Evolutionary conservation across 1,140 invertebrate species (phyloP), one percentile per base, ranked within the genome.

Genomic region (Zaprionus tsacasi): DNA sequence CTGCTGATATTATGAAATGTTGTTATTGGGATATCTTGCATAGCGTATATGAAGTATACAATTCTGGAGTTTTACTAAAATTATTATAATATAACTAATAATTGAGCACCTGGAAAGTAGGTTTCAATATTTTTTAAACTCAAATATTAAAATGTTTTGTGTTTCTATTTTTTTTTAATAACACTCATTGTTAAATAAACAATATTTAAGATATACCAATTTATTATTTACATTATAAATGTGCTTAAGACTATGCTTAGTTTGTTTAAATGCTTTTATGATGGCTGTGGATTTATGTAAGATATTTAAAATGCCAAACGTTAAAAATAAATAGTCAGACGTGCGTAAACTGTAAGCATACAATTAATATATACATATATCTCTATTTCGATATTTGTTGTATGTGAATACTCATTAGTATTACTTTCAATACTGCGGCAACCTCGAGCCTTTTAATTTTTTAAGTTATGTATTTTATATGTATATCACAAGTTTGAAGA

Each of bases 401-500:
- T 43, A 12, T 15, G 13, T 48, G n/a, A 43, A 55, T 43, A 38
- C 8, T 21, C 63, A 67, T 15, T 10, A 45, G 40, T 45, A 45
- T 45, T 45, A 15, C 10, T 36, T 36, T 36, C 30, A 50, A 45
- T 63, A 63, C 33, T 36, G 27, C 13, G 59, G 15, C 50, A 64
- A 25, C 27, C 50, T 50, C 36, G 13, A 25, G 48, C 60, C 50
- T 60, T 35, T 17, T 35, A 10, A 54, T 59, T 58, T 58, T 58
- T 59, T 36, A 36, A 56, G 17, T 70, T 43, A 73, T 81, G 17
- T 71, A 54, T 64, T 63, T 43, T 78, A 55, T 77, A 60, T 69
- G 69, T 88, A 88, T 88, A 88, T 88, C 85, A 89, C 85, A 89
- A 89, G 81, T 89, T 81, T 85, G 69, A 85, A 89, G 85, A 88